These are phyloP conservation scores for Pachymerium ferrugineum DNA, from an alignment of 2,888 invertebrate genomes.

Conservation along the genomic window DNA sequence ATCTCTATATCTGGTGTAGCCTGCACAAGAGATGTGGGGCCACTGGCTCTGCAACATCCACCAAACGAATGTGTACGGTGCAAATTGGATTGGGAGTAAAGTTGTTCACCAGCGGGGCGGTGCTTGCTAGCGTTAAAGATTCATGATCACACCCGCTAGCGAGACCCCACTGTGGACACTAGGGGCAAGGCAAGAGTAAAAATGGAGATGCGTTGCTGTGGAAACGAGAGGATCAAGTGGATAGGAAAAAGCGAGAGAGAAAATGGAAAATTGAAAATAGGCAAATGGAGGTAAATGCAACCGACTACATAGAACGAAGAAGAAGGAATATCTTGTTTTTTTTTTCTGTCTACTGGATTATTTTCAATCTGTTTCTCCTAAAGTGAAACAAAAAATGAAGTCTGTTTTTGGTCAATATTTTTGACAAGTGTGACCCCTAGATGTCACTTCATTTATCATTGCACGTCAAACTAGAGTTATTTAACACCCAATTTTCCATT, in stretches of 20 bases:
- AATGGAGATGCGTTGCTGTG: neutral
- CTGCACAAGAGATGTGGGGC: neutral
- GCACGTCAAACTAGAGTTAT: too few relatives aligned
- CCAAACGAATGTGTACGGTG: slow-evolving; percentile 9
- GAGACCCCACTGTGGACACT: neutral
- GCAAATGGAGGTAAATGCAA: neutral
- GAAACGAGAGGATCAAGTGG: too few relatives aligned
- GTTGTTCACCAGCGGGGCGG: slow-evolving; percentile 7
- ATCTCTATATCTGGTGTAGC: too few relatives aligned
- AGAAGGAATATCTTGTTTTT: neutral
- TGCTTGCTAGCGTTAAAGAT: slow-evolving; percentile 14
- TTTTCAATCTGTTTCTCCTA: neutral
- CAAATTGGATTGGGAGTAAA: slow-evolving; percentile 19
- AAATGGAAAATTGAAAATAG: neutral
- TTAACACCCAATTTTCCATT: too few relatives aligned
- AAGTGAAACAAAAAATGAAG: neutral
- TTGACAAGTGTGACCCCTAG: too few relatives aligned
- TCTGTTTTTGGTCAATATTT: too few relatives aligned
- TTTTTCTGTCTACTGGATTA: neutral
- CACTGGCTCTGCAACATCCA: neutral
- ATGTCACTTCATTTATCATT: too few relatives aligned
- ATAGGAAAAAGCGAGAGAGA: neutral
- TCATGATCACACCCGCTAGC: neutral
- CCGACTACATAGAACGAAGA: neutral
- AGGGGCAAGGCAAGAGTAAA: neutral